Conservation (phyloP, 2,113 vertebrate species). For the Melozone crissalis region DNA sequence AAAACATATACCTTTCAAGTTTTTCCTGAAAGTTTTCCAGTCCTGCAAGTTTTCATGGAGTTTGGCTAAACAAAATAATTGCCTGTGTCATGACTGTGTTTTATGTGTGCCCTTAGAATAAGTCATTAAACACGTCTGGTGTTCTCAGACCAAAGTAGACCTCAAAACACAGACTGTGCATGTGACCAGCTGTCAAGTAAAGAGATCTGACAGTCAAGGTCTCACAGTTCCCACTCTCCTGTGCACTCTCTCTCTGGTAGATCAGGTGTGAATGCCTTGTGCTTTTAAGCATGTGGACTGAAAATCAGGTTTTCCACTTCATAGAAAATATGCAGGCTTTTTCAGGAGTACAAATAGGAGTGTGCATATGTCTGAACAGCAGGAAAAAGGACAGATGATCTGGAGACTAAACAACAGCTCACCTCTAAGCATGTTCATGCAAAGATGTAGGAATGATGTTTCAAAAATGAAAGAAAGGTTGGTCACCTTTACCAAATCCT, state of each 20-base stretch:
- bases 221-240: not conserved
- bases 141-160: not conserved
- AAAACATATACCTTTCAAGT: not conserved
- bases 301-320: not conserved
- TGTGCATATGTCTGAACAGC: not conserved
- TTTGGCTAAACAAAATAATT: not conserved
- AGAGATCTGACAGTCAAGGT: not conserved
- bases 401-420: not conserved
- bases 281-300: not conserved
- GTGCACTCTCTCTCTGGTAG: not conserved
- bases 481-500: not conserved
- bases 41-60: not conserved
- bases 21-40: not conserved
- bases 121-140: not conserved
- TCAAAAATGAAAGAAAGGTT: not conserved
- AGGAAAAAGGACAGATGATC: not conserved
- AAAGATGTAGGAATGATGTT: not conserved
- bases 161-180: not conserved
- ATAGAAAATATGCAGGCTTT: not conserved
- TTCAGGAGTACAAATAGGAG: not conserved
- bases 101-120: not conserved
- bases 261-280: not conserved
- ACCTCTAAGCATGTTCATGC: not conserved
- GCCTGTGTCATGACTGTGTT: not conserved
- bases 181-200: not conserved